Conservation (phyloP, 2,113 vertebrate species). For the Platysternon megacephalum region DNA sequence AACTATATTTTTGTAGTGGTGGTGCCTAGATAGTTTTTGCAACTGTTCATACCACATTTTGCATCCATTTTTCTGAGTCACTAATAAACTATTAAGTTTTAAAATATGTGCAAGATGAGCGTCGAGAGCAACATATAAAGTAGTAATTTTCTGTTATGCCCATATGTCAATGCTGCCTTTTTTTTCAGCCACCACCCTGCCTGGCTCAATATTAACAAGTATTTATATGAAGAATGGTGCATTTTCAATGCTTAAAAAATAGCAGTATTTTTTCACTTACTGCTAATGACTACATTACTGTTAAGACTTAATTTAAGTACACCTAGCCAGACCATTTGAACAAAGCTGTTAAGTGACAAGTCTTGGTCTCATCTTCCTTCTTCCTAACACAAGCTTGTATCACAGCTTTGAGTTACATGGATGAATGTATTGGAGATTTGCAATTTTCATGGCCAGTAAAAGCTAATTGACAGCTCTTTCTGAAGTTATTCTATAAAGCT, state of each 20-base stretch:
- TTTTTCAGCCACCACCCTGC: neutral
- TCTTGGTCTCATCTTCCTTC: neutral
- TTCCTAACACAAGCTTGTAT: neutral
- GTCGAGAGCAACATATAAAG: neutral
- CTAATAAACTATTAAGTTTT: neutral
- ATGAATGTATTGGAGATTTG: neutral
- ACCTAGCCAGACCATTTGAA: neutral
- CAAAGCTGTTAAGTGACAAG: neutral
- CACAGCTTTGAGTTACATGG: neutral
- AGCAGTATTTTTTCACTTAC: neutral
- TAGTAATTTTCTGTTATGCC: neutral
- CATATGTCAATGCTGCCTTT: neutral
- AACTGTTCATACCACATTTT: neutral
- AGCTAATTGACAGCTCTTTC: neutral
- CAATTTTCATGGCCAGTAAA: neutral
- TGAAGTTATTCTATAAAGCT: neutral
- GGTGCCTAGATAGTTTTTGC: neutral
- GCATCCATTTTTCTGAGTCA: neutral
- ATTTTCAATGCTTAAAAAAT: neutral
- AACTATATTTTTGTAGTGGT: neutral
- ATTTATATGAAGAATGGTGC: neutral
- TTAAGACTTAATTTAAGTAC: slow-evolving; percentile 1
- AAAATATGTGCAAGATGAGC: neutral
- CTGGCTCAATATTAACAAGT: neutral
- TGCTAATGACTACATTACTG: neutral